Evolutionary conservation across 2,888 invertebrate genomes (phyloP).

Genomic region (Drosophila buzzatii): DNA sequence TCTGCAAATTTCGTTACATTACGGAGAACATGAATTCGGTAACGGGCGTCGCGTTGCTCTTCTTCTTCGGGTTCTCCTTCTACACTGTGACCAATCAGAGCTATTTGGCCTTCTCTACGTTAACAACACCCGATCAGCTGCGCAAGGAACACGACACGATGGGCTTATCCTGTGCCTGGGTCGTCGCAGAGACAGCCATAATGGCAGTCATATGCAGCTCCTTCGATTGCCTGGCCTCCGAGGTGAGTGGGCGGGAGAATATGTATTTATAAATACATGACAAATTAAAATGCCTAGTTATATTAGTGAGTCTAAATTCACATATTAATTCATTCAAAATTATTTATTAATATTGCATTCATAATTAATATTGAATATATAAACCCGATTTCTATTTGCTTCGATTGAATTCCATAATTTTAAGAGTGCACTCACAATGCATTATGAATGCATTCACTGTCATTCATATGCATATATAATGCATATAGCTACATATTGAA

Average conservation of each 20-base stretch:
- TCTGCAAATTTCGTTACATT: constrained; percentile 79
- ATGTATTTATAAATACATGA: background rate
- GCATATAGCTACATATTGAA: constrained; percentile 5
- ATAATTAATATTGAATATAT: background rate
- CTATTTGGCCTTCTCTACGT: constrained; percentile 75
- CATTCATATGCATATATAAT: background rate
- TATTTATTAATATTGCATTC: background rate
- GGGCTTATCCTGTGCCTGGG: constrained; percentile 74
- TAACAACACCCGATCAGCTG: constrained; percentile 57
- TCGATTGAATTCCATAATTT: background rate
- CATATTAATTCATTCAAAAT: background rate
- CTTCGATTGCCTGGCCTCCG: constrained; percentile 75
- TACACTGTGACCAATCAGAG: constrained; percentile 82
- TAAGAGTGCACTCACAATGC: background rate
- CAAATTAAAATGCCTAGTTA: too few relatives aligned
- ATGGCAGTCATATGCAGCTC: constrained; percentile 75
- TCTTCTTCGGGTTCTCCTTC: constrained; percentile 80
- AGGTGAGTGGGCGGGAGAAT: constrained; percentile 63
- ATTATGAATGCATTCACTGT: constrained; percentile 9
- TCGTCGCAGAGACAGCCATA: constrained; percentile 68
- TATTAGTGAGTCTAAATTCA: too few relatives aligned
- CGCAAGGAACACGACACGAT: constrained; percentile 64
- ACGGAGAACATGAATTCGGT: constrained; percentile 74
- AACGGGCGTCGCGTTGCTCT: constrained; percentile 71
- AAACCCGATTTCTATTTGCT: background rate